phyloP scores from a whole-genome alignment of 35 echinoderm and acorn worm species.

The Eucidaris tribuloides region DNA sequence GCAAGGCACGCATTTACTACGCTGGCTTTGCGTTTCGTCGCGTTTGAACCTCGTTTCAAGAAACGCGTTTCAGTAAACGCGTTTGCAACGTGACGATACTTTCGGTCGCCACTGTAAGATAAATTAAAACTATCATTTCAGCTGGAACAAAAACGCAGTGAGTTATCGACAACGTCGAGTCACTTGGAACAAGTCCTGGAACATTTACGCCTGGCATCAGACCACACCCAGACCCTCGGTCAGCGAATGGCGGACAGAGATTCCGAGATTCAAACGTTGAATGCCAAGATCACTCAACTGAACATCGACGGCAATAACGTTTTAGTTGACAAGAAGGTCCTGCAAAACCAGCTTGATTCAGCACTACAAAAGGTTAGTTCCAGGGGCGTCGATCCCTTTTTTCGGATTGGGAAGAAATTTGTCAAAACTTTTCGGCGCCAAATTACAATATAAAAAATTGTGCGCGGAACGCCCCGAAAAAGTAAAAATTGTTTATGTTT shows the following conservation, averaged over 20 bases:
- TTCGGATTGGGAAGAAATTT: too few relatives aligned
- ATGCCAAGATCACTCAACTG: neutral
- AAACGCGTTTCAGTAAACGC: too few relatives aligned
- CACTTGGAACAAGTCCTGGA: neutral
- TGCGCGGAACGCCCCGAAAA: too few relatives aligned
- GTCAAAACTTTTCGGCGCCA: too few relatives aligned
- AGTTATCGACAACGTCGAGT: neutral
- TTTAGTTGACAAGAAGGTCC: neutral
- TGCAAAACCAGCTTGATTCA: neutral
- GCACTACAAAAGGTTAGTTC: neutral
- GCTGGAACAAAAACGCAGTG: slow-evolving; percentile 3
- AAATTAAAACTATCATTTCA: neutral
- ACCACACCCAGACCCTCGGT: neutral
- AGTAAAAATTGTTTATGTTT: too few relatives aligned
- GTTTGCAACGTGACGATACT: too few relatives aligned
- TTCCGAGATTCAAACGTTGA: neutral
- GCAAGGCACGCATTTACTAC: neutral
- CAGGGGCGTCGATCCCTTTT: too few relatives aligned
- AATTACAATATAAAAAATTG: too few relatives aligned
- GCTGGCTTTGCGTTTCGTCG: neutral
- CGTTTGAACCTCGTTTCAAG: neutral
- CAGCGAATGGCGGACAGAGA: neutral
- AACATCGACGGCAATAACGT: neutral
- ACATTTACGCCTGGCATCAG: neutral
- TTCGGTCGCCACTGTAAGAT: neutral